These are phyloP conservation scores for Malthinus flaveolus DNA, from an alignment of 2,888 invertebrate species.

Conservation along the genomic window DNA sequence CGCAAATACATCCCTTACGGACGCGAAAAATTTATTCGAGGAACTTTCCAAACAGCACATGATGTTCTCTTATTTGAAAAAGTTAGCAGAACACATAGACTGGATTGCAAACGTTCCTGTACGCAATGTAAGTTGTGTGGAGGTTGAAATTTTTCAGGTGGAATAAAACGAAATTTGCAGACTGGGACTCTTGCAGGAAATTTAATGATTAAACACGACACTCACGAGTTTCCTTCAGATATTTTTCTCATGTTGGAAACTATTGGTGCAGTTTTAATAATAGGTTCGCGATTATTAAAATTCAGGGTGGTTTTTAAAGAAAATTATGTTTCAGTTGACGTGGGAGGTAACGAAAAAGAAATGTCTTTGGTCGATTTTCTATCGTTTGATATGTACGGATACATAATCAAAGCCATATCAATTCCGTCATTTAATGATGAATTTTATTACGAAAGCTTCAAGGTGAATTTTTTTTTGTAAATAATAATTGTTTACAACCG, in stretches of 20 bases:
- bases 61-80: slow-evolving; percentile 62
- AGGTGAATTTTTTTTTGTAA: too few relatives aligned
- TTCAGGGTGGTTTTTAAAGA: not conserved
- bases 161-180: slow-evolving; percentile 46
- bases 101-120: slow-evolving; percentile 63
- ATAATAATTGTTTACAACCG: too few relatives aligned
- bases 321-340: slow-evolving; percentile 38
- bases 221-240: slow-evolving; percentile 74
- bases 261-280: slow-evolving; percentile 58
- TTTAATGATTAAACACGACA: slow-evolving; percentile 66
- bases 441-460: not conserved
- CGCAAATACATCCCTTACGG: slow-evolving; percentile 61
- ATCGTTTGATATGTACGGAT: slow-evolving; percentile 23
- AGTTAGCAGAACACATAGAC: slow-evolving; percentile 54
- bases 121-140: slow-evolving; percentile 64
- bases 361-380: slow-evolving; percentile 29
- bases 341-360: slow-evolving; percentile 32
- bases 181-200: slow-evolving; percentile 74
- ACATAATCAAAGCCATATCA: slow-evolving; percentile 51
- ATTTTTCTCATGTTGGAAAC: slow-evolving; percentile 68
- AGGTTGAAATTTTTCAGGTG: not conserved
- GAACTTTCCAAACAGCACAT: slow-evolving; percentile 49
- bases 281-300: slow-evolving; percentile 32
- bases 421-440: not conserved
- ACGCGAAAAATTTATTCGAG: slow-evolving; percentile 58